Evolutionary conservation across 2,888 invertebrate genomes (phyloP).

Genomic region (Orthosia cruda): DNA sequence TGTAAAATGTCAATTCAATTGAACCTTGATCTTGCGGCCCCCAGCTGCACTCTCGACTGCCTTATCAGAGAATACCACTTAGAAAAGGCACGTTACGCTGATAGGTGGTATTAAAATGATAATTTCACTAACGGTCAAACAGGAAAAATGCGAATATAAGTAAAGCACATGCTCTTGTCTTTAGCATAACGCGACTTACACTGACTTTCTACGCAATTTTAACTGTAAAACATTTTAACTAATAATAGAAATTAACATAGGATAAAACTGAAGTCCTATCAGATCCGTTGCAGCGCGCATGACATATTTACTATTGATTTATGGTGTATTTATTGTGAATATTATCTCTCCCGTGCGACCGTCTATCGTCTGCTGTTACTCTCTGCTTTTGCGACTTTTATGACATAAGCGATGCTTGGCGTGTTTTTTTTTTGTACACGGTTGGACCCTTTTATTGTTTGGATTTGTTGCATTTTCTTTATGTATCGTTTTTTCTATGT

Average conservation of each 20-base stretch:
- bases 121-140: too few relatives aligned
- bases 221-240: background rate
- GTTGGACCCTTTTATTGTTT: conserved; percentile 17
- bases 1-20: background rate
- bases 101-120: too few relatives aligned
- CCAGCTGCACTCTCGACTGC: too few relatives aligned
- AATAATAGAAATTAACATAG: background rate
- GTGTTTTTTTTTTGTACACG: background rate
- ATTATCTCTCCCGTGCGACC: background rate
- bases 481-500: background rate
- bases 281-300: background rate
- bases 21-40: too few relatives aligned
- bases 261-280: background rate
- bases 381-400: conserved; percentile 6
- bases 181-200: background rate
- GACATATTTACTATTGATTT: background rate
- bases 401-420: background rate
- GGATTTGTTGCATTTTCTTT: background rate
- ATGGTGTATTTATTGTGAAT: background rate
- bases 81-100: too few relatives aligned
- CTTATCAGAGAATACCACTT: too few relatives aligned
- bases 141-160: too few relatives aligned
- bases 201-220: background rate
- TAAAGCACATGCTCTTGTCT: background rate
- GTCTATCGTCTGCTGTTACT: background rate